Evolutionary conservation across 2,888 invertebrate genomes (phyloP).

Genomic region (Cyaniris semiargus): DNA sequence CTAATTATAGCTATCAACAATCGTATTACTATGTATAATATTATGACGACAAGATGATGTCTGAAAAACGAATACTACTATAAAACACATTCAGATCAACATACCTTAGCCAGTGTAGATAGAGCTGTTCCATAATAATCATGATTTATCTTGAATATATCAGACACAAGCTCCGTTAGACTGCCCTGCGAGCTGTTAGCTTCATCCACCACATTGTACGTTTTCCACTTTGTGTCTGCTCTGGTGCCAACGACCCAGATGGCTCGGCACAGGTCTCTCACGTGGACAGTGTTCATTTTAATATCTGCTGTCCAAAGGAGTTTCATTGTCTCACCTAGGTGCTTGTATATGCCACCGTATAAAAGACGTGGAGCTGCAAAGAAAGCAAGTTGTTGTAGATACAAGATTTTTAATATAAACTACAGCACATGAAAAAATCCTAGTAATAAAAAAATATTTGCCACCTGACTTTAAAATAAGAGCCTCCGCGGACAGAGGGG

Average conservation of each 20-base stretch:
- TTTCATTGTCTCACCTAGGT: constrained; percentile 94
- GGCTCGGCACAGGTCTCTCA: constrained; percentile 90
- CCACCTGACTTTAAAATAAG: too few species aligned
- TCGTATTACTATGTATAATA: too few species aligned
- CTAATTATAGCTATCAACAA: too few species aligned
- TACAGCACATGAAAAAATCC: too few species aligned
- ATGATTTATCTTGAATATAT: constrained; percentile 91
- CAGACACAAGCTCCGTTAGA: constrained; percentile 88
- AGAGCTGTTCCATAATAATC: constrained; percentile 92
- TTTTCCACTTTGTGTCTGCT: constrained; percentile 79
- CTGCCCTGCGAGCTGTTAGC: constrained; percentile 92
- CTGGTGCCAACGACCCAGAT: constrained; percentile 85
- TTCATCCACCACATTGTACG: constrained; percentile 91
- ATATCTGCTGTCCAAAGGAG: constrained; percentile 92
- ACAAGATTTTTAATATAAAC: not conserved
- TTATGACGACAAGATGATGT: too few species aligned
- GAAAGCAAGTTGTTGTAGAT: constrained; percentile 10
- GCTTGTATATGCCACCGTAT: constrained; percentile 93
- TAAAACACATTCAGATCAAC: too few species aligned
- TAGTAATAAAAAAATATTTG: too few species aligned
- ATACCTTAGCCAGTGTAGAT: constrained; percentile 89
- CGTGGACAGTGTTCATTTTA: constrained; percentile 93
- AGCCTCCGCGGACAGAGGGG: too few species aligned
- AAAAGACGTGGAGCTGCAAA: constrained; percentile 89
- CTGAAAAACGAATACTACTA: too few species aligned